Conservation (phyloP, 1,140 invertebrate genomes). For the Bombus superbus region DNA sequence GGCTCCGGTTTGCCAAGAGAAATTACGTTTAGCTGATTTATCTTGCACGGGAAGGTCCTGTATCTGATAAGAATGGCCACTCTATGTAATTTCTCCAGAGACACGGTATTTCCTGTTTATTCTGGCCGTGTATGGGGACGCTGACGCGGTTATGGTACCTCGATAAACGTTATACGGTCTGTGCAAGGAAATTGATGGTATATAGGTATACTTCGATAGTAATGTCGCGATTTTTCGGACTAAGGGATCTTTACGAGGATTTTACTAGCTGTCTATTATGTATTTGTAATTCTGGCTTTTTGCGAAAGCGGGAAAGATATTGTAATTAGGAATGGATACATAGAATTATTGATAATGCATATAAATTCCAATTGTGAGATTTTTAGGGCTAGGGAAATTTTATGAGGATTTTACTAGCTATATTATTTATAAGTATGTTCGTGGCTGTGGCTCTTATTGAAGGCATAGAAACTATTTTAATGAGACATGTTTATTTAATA, state of each 20-base stretch:
- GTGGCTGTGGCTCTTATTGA: too few species aligned
- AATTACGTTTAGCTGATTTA: not conserved
- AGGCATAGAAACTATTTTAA: too few species aligned
- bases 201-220: not conserved
- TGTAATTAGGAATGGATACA: too few species aligned
- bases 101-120: constrained; percentile 31
- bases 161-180: constrained; percentile 9
- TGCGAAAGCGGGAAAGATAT: too few species aligned
- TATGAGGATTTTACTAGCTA: too few species aligned
- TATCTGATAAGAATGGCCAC: constrained; percentile 14
- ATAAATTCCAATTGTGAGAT: too few species aligned
- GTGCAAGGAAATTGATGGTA: constrained; percentile 29
- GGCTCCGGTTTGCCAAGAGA: not conserved
- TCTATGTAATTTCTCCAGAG: constrained; percentile 51
- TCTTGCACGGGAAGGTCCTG: not conserved
- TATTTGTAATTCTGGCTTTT: too few species aligned
- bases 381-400: too few species aligned
- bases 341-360: too few species aligned
- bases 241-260: not conserved
- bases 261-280: too few species aligned
- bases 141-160: not conserved
- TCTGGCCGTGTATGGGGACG: constrained; percentile 29
- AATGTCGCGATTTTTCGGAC: not conserved
- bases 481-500: too few species aligned
- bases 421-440: too few species aligned